Evolutionary conservation across 2,797 vertebrate genomes (phyloP), one percentile per base, ranked within the genome.

Genomic region (Neostethus bicornis): DNA sequence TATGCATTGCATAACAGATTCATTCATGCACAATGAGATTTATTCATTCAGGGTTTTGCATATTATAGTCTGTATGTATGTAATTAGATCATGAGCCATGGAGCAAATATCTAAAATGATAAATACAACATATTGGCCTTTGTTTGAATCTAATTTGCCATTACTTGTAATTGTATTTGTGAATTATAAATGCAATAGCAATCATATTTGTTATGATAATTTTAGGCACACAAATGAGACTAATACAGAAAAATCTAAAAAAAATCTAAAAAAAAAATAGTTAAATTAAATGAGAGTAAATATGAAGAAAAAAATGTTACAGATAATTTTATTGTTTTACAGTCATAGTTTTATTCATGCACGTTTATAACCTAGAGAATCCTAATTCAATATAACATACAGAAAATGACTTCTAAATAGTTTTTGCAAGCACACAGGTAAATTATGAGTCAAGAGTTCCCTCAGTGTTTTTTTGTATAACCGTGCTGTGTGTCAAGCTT

Each of bases 361-460:
- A 41, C 23, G 41, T 19, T 41, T 2, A 5, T 42, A n/a, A 42
- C 42, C 41, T 11, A 6, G 11, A 13, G 5, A 6, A 21, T 42
- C 4, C 5, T 5, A 5, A 21, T 42, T 41, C 41, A 41, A 2
- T 19, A 42, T 39, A 3, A 20, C 7, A 14, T 21, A 14, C 19
- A 42, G 3, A 20, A 23, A 23, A 14, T 11, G 42, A 41, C 17
- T 12, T 21, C 19, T 21, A 20, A 20, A 23, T 23, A 21, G 12
- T 21, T 21, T n/a, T 13, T 42, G 11, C 2, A 14, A 42, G 4
- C 20, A 13, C 20, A 23, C 39, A 42, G 19, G 25, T 28, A 32
- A 29, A 49, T 63, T 13, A 41, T 19, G 41, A 41, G 37, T 50
- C 23, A 44, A 51, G 20, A 12, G 20, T 8, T 72, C 26, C 37